A percentile compares a stretch with the other conserved stretches of the same genome.
Conservation (phyloP, 1,140 invertebrate genomes). For the Panonychus citri region DNA sequence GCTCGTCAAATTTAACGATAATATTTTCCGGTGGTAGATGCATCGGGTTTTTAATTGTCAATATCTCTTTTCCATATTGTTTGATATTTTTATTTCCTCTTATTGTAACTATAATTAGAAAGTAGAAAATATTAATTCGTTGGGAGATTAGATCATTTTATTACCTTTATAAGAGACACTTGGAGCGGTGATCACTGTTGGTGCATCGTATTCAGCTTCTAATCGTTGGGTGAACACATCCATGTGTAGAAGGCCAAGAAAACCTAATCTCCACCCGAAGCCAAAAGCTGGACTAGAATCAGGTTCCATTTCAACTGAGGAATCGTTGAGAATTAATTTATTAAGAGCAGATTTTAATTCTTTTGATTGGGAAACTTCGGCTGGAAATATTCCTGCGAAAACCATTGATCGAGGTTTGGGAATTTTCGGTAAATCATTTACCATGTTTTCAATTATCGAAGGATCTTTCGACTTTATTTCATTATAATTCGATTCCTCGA, state of each 20-base stretch:
- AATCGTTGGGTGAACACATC: slow-evolving; percentile 84
- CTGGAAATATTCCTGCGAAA: slow-evolving; percentile 43
- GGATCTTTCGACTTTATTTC: background rate
- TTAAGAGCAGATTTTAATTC: slow-evolving; percentile 55
- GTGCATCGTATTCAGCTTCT: slow-evolving; percentile 62
- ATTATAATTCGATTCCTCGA: slow-evolving; percentile 22
- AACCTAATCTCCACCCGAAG: slow-evolving; percentile 76
- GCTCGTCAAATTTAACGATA: slow-evolving; percentile 56
- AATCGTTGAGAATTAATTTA: slow-evolving; percentile 78
- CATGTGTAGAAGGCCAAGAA: slow-evolving; percentile 79
- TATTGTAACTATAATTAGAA: slow-evolving; percentile 32
- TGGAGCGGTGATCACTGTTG: slow-evolving; percentile 71
- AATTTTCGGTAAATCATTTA: background rate
- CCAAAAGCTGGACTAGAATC: slow-evolving; percentile 77
- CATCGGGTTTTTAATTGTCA: slow-evolving; percentile 61
- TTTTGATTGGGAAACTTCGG: slow-evolving; percentile 58
- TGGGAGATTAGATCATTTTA: slow-evolving; percentile 14
- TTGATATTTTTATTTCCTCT: slow-evolving; percentile 38
- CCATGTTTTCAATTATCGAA: background rate
- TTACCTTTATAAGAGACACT: slow-evolving; percentile 65
- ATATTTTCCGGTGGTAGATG: slow-evolving; percentile 39
- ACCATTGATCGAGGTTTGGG: slow-evolving; percentile 15
- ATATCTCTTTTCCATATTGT: slow-evolving; percentile 36
- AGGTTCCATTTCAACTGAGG: slow-evolving; percentile 48
- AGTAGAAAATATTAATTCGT: background rate